Conservation (phyloP, 2,113 vertebrate genomes). For the Felis chaus region DNA sequence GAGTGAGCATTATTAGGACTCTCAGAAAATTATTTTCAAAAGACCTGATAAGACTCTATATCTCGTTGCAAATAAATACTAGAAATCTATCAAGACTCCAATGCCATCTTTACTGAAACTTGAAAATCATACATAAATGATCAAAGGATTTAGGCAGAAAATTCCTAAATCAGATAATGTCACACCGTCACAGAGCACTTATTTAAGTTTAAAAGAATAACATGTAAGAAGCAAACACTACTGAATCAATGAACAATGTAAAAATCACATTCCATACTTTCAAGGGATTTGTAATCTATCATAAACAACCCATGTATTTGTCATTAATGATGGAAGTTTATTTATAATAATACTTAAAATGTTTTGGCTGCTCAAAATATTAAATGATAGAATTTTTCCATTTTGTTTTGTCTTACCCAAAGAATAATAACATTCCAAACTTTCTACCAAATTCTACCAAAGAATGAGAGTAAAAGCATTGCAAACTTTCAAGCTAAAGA, state of each 20-base stretch:
- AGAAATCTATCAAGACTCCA: background rate
- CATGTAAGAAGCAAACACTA: background rate
- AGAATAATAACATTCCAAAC: background rate
- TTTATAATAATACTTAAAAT: conserved; percentile 31
- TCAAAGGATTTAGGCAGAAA: conserved; percentile 6
- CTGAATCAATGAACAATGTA: conserved; percentile 5
- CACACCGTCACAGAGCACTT: background rate
- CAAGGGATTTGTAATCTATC: background rate
- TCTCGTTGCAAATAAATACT: conserved; percentile 46
- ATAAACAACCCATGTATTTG: conserved; percentile 25
- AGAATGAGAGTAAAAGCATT: conserved; percentile 27
- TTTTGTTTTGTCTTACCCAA: background rate
- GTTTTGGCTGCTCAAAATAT: background rate
- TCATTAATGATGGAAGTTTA: conserved; percentile 1
- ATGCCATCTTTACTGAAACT: background rate
- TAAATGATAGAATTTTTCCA: background rate
- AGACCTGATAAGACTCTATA: conserved; percentile 16
- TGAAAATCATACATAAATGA: conserved; percentile 37
- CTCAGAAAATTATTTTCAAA: conserved; percentile 34
- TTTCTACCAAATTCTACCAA: conserved; percentile 1
- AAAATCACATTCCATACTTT: background rate
- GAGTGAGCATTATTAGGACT: conserved; percentile 50
- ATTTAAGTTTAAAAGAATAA: conserved; percentile 4
- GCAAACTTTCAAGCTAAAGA: background rate
- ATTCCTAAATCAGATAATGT: background rate